Evolutionary conservation across 2,113 vertebrate species (phyloP), one percentile per base, ranked within the genome.

Genomic region (Spea bombifrons): DNA sequence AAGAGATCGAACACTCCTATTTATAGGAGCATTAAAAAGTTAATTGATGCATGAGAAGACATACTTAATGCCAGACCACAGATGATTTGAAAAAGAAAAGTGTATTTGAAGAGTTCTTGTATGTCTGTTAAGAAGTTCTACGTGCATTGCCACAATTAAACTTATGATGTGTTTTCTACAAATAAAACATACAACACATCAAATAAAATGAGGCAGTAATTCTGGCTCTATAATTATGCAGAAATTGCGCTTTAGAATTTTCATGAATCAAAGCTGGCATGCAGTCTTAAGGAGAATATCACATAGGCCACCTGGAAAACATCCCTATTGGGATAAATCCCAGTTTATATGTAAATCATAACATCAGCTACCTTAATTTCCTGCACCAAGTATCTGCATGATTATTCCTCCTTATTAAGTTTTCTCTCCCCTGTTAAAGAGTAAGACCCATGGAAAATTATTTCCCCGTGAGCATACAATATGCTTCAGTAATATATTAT

Each of bases 301-400:
- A 13, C 59, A 30, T 45, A 17, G 12, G 70, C 70, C 70, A 72
- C 43, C 8, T 49, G 66, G 43, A 52, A 69, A 6, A 12, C 46
- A 47, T 59, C 50, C 53, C 1, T 47, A 57, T 43, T 68, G 52
- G 46, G 16, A 55, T 75, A 46, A 66, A 75, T 75, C 64, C 44
- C 50, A 55, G 8, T 57, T 13, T 7, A 13, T 13, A 57, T 7
- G 15, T 8, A 57, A 57, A 57, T 4, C n/a, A n/a, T 30, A 30
- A 30, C 30, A 30, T 30, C 30, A 30, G 30, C 30, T 30, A 30
- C 30, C 30, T 30, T 30, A 30, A 30, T 30, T 1, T 30, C 30
- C 30, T 30, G 30, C 30, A 30, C 30, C 30, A 30, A 30, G 30
- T 30, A 1, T 30, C 30, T 30, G 30, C 30, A 30, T 30, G 30